A percentile compares a stretch with the other conserved stretches of the same genome.
Evolutionary conservation across 1,140 invertebrate species (phyloP).

Genomic region (Danaus melanippus): DNA sequence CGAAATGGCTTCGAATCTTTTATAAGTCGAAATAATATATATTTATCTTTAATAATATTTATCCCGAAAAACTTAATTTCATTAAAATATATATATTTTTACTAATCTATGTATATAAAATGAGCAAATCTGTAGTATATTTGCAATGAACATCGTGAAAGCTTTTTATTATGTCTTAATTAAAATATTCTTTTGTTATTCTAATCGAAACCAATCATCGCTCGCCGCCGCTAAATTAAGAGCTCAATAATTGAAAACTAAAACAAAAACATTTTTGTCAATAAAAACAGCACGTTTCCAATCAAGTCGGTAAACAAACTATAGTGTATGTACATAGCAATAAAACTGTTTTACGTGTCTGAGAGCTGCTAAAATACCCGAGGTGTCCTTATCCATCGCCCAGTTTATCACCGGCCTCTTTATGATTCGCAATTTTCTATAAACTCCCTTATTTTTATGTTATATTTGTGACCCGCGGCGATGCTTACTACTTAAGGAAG

Average conservation of each 20-base stretch:
- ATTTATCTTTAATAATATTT: too few relatives aligned
- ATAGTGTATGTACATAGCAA: slow-evolving; percentile 23
- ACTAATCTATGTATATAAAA: too few relatives aligned
- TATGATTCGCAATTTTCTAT: slow-evolving; percentile 67
- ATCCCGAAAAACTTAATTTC: too few relatives aligned
- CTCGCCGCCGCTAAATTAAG: too few relatives aligned
- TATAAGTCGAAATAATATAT: too few relatives aligned
- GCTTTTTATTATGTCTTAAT: too few relatives aligned
- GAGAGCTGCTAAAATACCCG: slow-evolving; percentile 50
- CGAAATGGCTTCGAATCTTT: too few relatives aligned
- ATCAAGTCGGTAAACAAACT: slow-evolving; percentile 61
- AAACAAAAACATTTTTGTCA: slow-evolving; percentile 55
- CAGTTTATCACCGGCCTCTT: slow-evolving; percentile 52
- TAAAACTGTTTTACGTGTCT: slow-evolving; percentile 62
- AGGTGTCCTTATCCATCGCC: slow-evolving; percentile 37
- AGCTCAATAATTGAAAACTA: slow-evolving; percentile 31
- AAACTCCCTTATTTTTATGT: slow-evolving; percentile 38
- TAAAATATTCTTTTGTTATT: too few relatives aligned
- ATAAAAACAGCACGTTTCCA: slow-evolving; percentile 67
- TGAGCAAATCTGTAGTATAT: too few relatives aligned
- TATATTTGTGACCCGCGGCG: slow-evolving; percentile 6
- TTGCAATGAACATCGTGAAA: too few relatives aligned
- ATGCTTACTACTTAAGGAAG: slow-evolving; percentile 2
- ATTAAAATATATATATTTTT: too few relatives aligned
- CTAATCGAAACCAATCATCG: too few relatives aligned